Evolutionary conservation across 2,888 invertebrate genomes (phyloP).

Genomic region (Tridacna crocea): DNA sequence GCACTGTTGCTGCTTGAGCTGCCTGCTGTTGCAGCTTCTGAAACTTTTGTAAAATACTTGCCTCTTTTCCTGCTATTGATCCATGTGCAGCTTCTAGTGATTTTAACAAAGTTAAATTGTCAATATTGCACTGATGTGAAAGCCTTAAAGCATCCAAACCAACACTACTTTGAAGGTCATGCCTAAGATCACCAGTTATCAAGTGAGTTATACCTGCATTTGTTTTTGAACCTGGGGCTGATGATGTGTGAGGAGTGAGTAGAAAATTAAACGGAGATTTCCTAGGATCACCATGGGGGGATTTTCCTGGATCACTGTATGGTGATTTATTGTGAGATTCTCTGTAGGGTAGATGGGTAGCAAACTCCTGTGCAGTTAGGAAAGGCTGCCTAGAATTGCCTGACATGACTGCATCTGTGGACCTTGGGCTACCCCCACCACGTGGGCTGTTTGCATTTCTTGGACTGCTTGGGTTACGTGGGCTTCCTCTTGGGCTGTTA

Average conservation of each 20-base stretch:
- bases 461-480: conserved; percentile 56
- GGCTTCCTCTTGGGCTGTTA: conserved; percentile 62
- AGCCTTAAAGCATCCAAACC: conserved; percentile 40
- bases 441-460: conserved; percentile 54
- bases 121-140: conserved; percentile 61
- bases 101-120: conserved; percentile 54
- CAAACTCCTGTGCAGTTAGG: conserved; percentile 51
- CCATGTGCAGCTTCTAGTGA: conserved; percentile 53
- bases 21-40: conserved; percentile 57
- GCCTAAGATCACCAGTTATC: not conserved
- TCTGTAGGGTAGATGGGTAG: conserved; percentile 48
- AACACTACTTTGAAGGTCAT: conserved; percentile 21
- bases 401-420: conserved; percentile 9
- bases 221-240: conserved; percentile 17
- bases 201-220: conserved; percentile 12
- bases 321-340: conserved; percentile 61
- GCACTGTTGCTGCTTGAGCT: conserved; percentile 30
- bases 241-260: conserved; percentile 32
- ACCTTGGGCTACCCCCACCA: conserved; percentile 37
- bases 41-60: conserved; percentile 52
- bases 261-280: conserved; percentile 53
- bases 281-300: conserved; percentile 51
- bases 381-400: conserved; percentile 43
- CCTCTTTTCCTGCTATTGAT: conserved; percentile 45
- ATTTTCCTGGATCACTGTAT: conserved; percentile 42